Evolutionary conservation across 1,140 invertebrate genomes (phyloP).

Genomic region (Drosophila micromelanica): DNA sequence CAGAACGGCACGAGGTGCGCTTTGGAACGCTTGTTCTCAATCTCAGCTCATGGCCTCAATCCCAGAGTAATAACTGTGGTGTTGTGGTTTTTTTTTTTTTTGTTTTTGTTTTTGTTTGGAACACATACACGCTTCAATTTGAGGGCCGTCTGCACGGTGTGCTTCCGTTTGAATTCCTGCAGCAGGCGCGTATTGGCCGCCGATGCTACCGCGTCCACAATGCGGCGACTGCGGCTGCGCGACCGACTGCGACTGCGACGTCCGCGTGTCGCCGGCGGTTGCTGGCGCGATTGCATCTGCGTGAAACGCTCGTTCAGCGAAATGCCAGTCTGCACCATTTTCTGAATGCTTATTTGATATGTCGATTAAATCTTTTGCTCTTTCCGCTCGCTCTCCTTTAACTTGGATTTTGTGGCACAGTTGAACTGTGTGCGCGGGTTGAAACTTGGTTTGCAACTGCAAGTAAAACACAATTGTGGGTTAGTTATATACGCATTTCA

Average conservation of each 20-base stretch:
- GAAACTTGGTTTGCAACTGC: slow-evolving; percentile 66
- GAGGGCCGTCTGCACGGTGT: slow-evolving; percentile 78
- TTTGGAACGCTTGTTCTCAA: slow-evolving; percentile 30
- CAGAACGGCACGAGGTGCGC: slow-evolving; percentile 3
- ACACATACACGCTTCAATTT: slow-evolving; percentile 84
- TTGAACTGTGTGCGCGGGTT: slow-evolving; percentile 22
- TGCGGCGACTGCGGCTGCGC: slow-evolving; percentile 62
- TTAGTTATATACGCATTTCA: slow-evolving; percentile 65
- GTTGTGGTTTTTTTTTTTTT: slow-evolving; percentile 30
- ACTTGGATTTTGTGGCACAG: slow-evolving; percentile 11
- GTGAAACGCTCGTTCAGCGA: slow-evolving; percentile 83
- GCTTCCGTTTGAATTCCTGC: slow-evolving; percentile 76
- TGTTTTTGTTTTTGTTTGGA: too few species aligned
- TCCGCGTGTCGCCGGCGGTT: slow-evolving; percentile 4
- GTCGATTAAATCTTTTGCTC: not conserved
- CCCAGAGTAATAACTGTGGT: slow-evolving; percentile 41
- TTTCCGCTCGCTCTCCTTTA: slow-evolving; percentile 7
- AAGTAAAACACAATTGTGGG: slow-evolving; percentile 36
- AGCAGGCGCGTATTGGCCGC: slow-evolving; percentile 71
- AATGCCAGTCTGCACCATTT: slow-evolving; percentile 72
- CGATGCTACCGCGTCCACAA: slow-evolving; percentile 60
- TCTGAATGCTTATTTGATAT: slow-evolving; percentile 9
- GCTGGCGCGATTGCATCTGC: slow-evolving; percentile 55
- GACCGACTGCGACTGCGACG: slow-evolving; percentile 64
- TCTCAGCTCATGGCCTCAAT: slow-evolving; percentile 32